A percentile compares a stretch with the other conserved stretches of the same genome.
These are phyloP conservation scores for Cyrtorhinus lividipennis DNA, from an alignment of 1,140 invertebrate genomes.

Conservation along the genomic window DNA sequence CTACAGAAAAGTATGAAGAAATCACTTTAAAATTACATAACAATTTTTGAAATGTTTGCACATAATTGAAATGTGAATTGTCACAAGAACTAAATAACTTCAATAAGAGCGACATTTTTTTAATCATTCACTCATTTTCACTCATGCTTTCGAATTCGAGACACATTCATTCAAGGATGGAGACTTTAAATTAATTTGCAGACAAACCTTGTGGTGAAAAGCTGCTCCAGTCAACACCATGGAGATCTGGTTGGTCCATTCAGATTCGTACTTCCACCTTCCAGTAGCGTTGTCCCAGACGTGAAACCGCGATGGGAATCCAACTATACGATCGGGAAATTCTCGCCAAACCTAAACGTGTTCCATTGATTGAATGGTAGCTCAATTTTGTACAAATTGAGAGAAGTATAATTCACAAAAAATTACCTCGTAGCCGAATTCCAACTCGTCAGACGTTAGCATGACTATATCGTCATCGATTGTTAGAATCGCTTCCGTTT, in stretches of 20 bases:
- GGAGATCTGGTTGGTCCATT: conserved; percentile 88
- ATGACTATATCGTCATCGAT: conserved; percentile 91
- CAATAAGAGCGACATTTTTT: no score
- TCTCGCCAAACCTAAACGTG: conserved; percentile 71
- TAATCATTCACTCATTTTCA: no score
- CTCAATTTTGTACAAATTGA: background rate
- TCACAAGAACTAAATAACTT: no score
- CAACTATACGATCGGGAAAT: conserved; percentile 82
- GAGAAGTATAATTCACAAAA: background rate
- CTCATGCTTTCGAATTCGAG: no score
- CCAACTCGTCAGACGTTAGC: conserved; percentile 82
- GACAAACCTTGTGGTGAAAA: conserved; percentile 70
- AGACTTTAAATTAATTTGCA: no score
- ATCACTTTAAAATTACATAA: no score
- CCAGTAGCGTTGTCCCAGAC: conserved; percentile 72
- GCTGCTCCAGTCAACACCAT: conserved; percentile 89
- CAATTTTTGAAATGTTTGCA: no score
- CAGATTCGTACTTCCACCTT: conserved; percentile 81
- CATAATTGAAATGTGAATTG: no score
- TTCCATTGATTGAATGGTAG: background rate
- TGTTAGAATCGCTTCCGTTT: conserved; percentile 80
- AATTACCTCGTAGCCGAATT: conserved; percentile 66
- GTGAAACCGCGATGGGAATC: conserved; percentile 80
- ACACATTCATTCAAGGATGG: no score
- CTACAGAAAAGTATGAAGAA: no score